These are phyloP conservation scores for Platycnemis pennipes DNA, from an alignment of 2,888 invertebrate species.

Conservation along the genomic window DNA sequence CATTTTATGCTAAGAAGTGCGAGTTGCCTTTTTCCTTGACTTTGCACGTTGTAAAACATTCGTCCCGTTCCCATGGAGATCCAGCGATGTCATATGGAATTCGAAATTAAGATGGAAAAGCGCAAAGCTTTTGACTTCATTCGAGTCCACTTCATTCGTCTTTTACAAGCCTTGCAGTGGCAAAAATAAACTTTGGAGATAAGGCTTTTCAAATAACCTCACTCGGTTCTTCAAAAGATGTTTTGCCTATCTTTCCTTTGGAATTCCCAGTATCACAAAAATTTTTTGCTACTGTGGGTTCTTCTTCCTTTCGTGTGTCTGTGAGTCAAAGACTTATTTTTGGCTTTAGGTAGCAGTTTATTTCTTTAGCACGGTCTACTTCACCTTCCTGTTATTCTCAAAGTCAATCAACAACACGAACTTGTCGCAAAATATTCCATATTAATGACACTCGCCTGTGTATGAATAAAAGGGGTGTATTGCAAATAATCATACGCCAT, in stretches of 20 bases:
- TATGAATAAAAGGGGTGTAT: neutral
- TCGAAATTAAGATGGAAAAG: neutral
- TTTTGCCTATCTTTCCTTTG: neutral
- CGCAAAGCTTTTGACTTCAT: neutral
- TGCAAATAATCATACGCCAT: neutral
- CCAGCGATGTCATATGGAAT: neutral
- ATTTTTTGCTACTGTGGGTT: neutral
- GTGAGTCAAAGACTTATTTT: neutral
- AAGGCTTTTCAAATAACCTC: neutral
- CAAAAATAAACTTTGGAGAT: constrained; percentile 22
- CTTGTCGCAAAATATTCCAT: neutral
- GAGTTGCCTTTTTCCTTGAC: neutral
- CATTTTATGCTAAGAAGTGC: neutral
- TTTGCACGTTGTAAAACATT: neutral
- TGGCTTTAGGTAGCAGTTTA: neutral
- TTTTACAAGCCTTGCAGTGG: neutral
- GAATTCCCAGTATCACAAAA: neutral
- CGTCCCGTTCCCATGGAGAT: neutral
- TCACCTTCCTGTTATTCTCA: neutral
- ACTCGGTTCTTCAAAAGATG: neutral
- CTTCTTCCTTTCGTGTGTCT: neutral
- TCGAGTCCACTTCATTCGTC: constrained; percentile 8
- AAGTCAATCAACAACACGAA: neutral
- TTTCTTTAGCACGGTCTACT: neutral
- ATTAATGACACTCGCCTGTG: neutral